These are phyloP conservation scores for Corticium candelabrum DNA, from an alignment of 37 sponge, comb jelly and placozoan genomes.

Conservation along the genomic window DNA sequence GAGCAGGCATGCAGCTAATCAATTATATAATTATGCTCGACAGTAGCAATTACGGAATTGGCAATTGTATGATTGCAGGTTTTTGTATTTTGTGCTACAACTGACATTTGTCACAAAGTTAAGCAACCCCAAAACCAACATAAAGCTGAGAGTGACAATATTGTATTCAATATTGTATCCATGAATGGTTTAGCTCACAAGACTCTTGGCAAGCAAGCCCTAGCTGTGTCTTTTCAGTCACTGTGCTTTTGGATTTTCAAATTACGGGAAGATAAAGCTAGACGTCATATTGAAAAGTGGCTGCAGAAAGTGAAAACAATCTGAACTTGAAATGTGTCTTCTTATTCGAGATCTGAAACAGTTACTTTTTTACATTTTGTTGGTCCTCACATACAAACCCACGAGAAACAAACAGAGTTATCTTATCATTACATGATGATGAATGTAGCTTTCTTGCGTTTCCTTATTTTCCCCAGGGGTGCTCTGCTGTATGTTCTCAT, in stretches of 20 bases:
- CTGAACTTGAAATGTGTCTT: not conserved
- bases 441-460: not conserved
- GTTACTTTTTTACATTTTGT: conserved; percentile 11
- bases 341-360: conserved; percentile 1
- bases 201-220: not conserved
- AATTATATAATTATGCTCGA: too few relatives aligned
- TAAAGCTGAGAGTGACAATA: not conserved
- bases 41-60: too few relatives aligned
- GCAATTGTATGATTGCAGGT: too few relatives aligned
- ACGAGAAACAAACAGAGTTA: not conserved
- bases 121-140: not conserved
- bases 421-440: not conserved
- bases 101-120: not conserved
- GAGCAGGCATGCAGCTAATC: too few relatives aligned
- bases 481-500: not conserved
- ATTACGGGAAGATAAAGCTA: not conserved
- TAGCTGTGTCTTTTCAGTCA: conserved; percentile 8
- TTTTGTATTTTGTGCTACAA: not conserved
- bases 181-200: conserved; percentile 11
- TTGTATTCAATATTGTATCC: conserved; percentile 1
- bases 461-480: conserved; percentile 15
- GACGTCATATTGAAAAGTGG: conserved; percentile 3
- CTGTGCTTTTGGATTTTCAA: not conserved
- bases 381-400: conserved; percentile 9
- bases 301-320: not conserved